A percentile compares a stretch with the other conserved stretches of the same genome.
phyloP scores from a whole-genome alignment of 2,797 vertebrate species.

The Melanogrammus aeglefinus region DNA sequence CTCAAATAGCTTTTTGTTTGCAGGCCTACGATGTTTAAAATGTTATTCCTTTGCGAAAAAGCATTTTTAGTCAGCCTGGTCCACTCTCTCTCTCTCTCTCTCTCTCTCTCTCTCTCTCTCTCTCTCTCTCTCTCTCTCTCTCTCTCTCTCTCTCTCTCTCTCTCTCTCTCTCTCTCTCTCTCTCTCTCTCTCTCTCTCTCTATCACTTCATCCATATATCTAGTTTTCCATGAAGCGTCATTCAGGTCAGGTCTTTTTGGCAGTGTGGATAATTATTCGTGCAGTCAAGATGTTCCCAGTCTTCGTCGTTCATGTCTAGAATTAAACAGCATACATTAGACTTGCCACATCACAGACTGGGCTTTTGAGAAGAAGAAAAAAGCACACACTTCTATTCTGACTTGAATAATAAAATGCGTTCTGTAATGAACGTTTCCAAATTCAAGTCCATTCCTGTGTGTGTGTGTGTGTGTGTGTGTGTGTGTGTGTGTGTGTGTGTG shows the following conservation, averaged over 20 bases:
- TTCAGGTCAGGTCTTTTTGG: slow-evolving; percentile 44
- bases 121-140: too few species aligned
- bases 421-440: slow-evolving; percentile 57
- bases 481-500: neutral
- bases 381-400: slow-evolving; percentile 37
- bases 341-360: slow-evolving; percentile 36
- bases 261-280: slow-evolving; percentile 56
- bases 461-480: slow-evolving; percentile 14
- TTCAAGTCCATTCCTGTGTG: slow-evolving; percentile 61
- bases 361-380: slow-evolving; percentile 28
- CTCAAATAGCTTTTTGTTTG: too few species aligned
- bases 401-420: slow-evolving; percentile 44
- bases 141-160: neutral
- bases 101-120: neutral
- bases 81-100: neutral
- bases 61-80: too few species aligned
- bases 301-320: slow-evolving; percentile 53
- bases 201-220: slow-evolving; percentile 34
- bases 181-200: slow-evolving; percentile 15
- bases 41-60: too few species aligned
- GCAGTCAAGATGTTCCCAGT: slow-evolving; percentile 48
- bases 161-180: neutral
- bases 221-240: slow-evolving; percentile 31
- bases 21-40: too few species aligned
- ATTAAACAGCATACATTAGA: slow-evolving; percentile 61